phyloP scores from a whole-genome alignment of 2,888 invertebrate species.

The Amiota communis region DNA sequence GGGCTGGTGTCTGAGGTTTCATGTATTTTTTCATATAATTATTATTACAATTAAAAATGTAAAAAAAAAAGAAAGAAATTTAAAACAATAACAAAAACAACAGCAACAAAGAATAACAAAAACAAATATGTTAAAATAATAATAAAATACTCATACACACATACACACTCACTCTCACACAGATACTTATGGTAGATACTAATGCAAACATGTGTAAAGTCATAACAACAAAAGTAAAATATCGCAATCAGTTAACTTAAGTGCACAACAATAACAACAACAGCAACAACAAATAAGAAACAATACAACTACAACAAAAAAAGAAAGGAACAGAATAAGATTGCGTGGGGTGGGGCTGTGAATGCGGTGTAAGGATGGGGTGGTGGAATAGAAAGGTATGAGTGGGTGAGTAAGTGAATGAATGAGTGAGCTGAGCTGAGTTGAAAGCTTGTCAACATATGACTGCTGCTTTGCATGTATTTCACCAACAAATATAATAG shows the following conservation, averaged over 20 bases:
- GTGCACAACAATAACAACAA: constrained; percentile 51
- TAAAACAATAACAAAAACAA: not conserved
- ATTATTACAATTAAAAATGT: no score
- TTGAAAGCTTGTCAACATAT: no score
- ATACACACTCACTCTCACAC: constrained; percentile 32
- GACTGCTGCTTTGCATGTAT: no score
- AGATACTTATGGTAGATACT: not conserved
- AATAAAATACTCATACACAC: constrained; percentile 33
- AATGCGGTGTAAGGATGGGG: no score
- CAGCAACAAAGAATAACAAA: constrained; percentile 9
- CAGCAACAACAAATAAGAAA: constrained; percentile 40
- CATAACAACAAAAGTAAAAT: constrained; percentile 64
- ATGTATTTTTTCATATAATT: no score
- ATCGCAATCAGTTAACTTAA: constrained; percentile 69
- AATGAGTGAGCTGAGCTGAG: no score
- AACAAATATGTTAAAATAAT: constrained; percentile 48
- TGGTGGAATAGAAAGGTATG: no score
- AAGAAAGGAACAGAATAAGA: no score
- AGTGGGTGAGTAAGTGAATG: constrained; percentile 20
- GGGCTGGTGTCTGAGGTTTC: no score
- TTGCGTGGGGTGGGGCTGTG: no score
- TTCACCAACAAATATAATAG: not conserved
- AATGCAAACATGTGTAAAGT: constrained; percentile 32
- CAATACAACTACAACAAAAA: not conserved
- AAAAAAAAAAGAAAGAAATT: not conserved